These are phyloP conservation scores for Sipha maydis DNA, from an alignment of 2,888 invertebrate genomes.

Conservation along the genomic window DNA sequence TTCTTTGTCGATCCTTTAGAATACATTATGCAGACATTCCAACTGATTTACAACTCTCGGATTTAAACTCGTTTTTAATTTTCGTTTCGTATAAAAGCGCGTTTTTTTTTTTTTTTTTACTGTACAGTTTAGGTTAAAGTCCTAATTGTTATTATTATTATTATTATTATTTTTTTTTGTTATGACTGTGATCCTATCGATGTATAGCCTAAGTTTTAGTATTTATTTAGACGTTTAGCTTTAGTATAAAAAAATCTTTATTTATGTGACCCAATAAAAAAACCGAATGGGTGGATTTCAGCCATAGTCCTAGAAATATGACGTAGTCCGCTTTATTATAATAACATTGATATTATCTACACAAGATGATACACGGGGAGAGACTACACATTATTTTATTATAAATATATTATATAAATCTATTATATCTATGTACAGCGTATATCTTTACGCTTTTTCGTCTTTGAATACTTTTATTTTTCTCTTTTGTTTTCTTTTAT, in stretches of 20 bases:
- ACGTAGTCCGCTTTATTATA: background rate
- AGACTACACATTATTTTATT: background rate
- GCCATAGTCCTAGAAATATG: constrained; percentile 30
- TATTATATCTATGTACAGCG: constrained; percentile 1
- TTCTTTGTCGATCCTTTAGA: background rate
- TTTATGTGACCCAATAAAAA: background rate
- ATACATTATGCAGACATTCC: constrained; percentile 25
- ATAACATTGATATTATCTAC: background rate
- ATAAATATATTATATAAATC: constrained; percentile 18
- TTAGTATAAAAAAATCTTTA: constrained; percentile 32
- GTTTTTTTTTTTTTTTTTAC: constrained; percentile 11
- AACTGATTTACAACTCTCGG: constrained; percentile 12
- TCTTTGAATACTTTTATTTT: constrained; percentile 29
- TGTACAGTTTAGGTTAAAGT: constrained; percentile 52
- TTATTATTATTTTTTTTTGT: constrained; percentile 52
- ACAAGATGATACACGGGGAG: background rate
- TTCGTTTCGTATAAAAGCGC: background rate
- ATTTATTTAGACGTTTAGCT: constrained; percentile 41
- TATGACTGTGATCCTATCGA: constrained; percentile 61
- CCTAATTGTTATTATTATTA: constrained; percentile 56
- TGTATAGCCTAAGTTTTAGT: constrained; percentile 53
- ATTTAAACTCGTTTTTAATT: background rate
- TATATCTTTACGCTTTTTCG: constrained; percentile 14
- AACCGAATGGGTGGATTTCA: background rate
- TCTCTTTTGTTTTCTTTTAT: constrained; percentile 61